A percentile compares a stretch with the other conserved stretches of the same genome.
Evolutionary conservation across 2,888 invertebrate genomes (phyloP).

Genomic region (Aleiodes leptofemur): DNA sequence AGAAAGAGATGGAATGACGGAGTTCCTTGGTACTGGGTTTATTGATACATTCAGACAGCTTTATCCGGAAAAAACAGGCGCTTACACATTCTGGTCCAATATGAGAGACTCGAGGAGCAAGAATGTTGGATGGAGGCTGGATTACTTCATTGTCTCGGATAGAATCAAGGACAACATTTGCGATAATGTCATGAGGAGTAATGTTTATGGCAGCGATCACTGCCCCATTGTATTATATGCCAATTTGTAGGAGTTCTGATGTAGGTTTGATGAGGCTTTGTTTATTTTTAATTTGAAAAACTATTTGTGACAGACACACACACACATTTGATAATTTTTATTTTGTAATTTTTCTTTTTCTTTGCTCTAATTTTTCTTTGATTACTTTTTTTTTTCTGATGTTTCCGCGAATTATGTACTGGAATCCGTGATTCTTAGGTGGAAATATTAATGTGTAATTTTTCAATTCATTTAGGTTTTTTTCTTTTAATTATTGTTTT

Average conservation of each 20-base stretch:
- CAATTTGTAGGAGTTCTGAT: constrained; percentile 73
- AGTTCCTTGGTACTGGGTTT: constrained; percentile 87
- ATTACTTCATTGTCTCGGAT: constrained; percentile 95
- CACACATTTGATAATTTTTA: not conserved
- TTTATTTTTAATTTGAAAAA: not conserved
- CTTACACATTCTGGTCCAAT: constrained; percentile 98
- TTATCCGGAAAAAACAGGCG: constrained; percentile 88
- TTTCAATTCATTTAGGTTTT: not conserved
- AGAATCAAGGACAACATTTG: constrained; percentile 86
- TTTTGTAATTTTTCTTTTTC: not conserved
- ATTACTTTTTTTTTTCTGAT: not conserved
- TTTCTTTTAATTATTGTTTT: not conserved
- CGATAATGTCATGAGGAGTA: constrained; percentile 88
- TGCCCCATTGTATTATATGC: constrained; percentile 92
- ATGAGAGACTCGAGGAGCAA: constrained; percentile 90
- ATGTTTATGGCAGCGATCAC: constrained; percentile 96
- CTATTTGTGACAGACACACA: not conserved
- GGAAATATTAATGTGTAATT: too few species aligned
- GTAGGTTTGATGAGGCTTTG: not conserved
- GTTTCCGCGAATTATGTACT: too few species aligned
- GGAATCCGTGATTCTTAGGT: too few species aligned
- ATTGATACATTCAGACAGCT: constrained; percentile 92
- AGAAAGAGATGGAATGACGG: constrained; percentile 94
- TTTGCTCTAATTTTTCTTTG: constrained; percentile 7
- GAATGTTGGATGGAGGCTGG: constrained; percentile 98